Conservation (phyloP, 2,113 vertebrate genomes). For the Sebastes fasciatus region DNA sequence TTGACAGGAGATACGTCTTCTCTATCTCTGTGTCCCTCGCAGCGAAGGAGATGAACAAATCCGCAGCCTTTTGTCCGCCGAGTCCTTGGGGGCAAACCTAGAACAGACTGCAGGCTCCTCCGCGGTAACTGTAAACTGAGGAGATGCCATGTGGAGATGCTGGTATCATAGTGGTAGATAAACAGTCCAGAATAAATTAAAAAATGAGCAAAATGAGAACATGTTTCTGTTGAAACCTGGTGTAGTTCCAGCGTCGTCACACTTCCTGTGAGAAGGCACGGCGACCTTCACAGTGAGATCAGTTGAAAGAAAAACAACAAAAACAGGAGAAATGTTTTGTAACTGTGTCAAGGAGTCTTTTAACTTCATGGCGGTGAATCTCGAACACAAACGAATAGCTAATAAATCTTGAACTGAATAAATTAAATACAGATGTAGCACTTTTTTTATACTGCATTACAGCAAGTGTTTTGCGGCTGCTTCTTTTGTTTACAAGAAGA, state of each 20-base stretch:
- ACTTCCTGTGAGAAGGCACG: conserved; percentile 8
- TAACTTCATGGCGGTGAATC: not conserved
- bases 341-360: conserved; percentile 52
- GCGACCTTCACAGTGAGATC: conserved; percentile 60
- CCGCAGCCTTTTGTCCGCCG: conserved; percentile 67
- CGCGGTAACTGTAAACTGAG: conserved; percentile 48
- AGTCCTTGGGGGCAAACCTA: conserved; percentile 67
- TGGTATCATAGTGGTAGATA: conserved; percentile 27
- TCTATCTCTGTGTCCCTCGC: conserved; percentile 70
- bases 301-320: conserved; percentile 42
- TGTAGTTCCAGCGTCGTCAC: not conserved
- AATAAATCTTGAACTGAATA: conserved; percentile 31
- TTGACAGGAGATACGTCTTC: conserved; percentile 80
- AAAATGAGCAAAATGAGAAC: conserved; percentile 17
- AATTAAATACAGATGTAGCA: conserved; percentile 18
- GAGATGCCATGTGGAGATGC: conserved; percentile 34
- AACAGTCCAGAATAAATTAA: conserved; percentile 47
- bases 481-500: conserved; percentile 21
- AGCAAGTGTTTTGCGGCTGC: conserved; percentile 18
- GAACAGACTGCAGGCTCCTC: conserved; percentile 55
- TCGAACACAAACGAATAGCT: conserved; percentile 6
- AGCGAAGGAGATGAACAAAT: conserved; percentile 71
- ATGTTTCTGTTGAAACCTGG: not conserved
- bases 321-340: not conserved
- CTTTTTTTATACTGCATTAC: conserved; percentile 16